Evolutionary conservation across 2,888 invertebrate genomes (phyloP), one percentile per base, ranked within the genome.

Genomic region (Noctua fimbriata): DNA sequence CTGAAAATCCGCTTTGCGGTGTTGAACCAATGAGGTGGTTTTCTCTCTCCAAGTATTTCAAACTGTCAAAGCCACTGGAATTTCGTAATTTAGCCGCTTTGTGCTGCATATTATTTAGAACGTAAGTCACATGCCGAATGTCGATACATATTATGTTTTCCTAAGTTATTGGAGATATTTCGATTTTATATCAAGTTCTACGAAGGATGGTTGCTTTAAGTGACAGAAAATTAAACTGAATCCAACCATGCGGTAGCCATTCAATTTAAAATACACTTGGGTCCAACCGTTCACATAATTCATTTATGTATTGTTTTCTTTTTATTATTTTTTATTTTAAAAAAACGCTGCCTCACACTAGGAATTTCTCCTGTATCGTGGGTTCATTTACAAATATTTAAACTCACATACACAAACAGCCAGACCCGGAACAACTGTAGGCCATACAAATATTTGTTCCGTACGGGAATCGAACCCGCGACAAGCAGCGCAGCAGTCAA

Each of bases 51-150:
- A 81, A 85, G 85, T 85, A 73, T 85, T 73, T 63, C 47, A 24
- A 84, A 84, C 63, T 82, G 73, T 74, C 86, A 65, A 55, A 71
- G 49, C 76, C 82, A 78, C 67, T 24, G 73, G 41, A 73, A 65
- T 77, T 47, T 71, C 66, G 55, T 86, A 83, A 73, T 70, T 83
- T 85, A 73, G 32, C 65, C 74, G 41, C 65, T 79, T 76, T 73
- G 84, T 71, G 79, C 84, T 79, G 69, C 49, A 63, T 32, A 71
- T 14, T 44, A 44, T 83, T 71, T 63, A 44, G 28, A 36, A 55
- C 49, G 60, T 76, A 32, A 58, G 52, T 47, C 28, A 36, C 1
- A 70, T 78, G 24, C 55, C 28, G 44, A 60, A 84, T 79, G 24
- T 16, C 41, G 1, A 70, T 79, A 0, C 4, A 36, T 36, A 36